Conservation (phyloP, 2,888 invertebrate genomes). For the Drosophila neutralis region DNA sequence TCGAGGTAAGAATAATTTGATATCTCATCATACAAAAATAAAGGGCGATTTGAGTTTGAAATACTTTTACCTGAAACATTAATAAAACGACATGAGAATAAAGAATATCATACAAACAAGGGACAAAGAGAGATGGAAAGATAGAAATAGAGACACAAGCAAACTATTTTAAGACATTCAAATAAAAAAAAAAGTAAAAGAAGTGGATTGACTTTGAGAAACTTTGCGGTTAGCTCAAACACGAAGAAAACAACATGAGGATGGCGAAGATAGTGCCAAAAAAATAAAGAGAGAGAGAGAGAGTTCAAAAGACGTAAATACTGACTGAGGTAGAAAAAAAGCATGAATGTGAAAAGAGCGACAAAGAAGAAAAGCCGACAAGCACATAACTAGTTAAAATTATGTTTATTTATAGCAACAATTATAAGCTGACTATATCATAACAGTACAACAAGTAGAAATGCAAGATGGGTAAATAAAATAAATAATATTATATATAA, state of each 20-base stretch:
- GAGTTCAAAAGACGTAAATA: neutral
- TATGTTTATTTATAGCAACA: accelerated
- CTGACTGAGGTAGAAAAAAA: too few relatives aligned
- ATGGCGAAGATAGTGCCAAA: neutral
- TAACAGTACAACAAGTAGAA: neutral
- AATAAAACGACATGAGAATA: neutral
- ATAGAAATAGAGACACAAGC: neutral
- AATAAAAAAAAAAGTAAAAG: neutral
- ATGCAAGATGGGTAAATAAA: neutral
- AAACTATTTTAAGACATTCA: neutral
- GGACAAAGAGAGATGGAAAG: neutral
- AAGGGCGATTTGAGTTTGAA: neutral
- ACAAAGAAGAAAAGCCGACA: neutral
- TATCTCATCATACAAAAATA: neutral
- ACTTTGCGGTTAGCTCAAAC: neutral
- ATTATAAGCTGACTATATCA: neutral
- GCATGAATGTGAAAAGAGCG: too few relatives aligned
- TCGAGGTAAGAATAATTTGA: neutral
- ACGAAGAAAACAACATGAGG: neutral
- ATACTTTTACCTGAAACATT: neutral
- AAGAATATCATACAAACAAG: too few relatives aligned
- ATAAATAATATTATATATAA: too few relatives aligned
- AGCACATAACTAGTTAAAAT: neutral
- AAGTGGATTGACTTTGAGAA: neutral
- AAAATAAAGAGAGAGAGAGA: neutral